Percentiles rank a stretch among this genome's conserved stretches.
phyloP scores from a whole-genome alignment of 2,888 invertebrate genomes.

The Chydorus sphaericus region DNA sequence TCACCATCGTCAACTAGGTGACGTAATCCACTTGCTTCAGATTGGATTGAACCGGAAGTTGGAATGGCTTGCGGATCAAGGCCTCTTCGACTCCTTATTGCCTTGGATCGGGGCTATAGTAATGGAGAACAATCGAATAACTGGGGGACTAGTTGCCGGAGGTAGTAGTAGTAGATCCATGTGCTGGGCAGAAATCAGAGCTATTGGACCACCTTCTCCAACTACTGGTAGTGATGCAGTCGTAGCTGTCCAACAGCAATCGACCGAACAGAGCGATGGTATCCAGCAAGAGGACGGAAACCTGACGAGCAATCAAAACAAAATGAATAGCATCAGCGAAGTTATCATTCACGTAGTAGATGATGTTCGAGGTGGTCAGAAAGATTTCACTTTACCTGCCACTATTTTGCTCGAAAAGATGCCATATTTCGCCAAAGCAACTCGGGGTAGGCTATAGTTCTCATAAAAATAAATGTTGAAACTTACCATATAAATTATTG shows the following conservation, averaged over 20 bases:
- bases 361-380: slow-evolving; percentile 75
- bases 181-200: not conserved
- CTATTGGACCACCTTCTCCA: no score
- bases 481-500: not conserved
- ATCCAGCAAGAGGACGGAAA: not conserved
- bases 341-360: slow-evolving; percentile 91
- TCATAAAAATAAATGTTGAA: slow-evolving; percentile 11
- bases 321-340: slow-evolving; percentile 41
- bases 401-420: slow-evolving; percentile 74
- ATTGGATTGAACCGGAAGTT: not conserved
- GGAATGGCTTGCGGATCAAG: not conserved
- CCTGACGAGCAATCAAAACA: no score
- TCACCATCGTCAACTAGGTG: not conserved
- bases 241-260: not conserved
- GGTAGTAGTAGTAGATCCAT: no score
- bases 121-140: not conserved
- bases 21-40: not conserved
- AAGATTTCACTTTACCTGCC: slow-evolving; percentile 79
- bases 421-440: slow-evolving; percentile 88
- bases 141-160: not conserved
- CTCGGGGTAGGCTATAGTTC: slow-evolving; percentile 38
- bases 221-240: no score
- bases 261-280: not conserved
- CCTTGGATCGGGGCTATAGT: slow-evolving; percentile 1
- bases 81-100: not conserved